Conservation (phyloP, 2,113 vertebrate genomes). For the Emydura subglobosa region DNA sequence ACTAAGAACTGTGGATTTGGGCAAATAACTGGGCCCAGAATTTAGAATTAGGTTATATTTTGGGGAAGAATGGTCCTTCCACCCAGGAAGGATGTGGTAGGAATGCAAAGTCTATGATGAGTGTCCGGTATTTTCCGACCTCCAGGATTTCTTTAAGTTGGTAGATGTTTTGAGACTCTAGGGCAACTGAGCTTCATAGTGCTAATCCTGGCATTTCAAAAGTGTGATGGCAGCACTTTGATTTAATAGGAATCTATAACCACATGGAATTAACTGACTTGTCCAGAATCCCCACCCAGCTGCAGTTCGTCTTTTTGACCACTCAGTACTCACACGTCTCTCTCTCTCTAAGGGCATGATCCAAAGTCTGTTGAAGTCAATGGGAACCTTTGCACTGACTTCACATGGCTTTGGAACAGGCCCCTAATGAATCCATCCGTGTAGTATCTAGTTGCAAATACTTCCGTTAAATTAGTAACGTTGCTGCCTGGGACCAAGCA, state of each 20-base stretch:
- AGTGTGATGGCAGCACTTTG: not conserved
- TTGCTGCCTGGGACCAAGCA: not conserved
- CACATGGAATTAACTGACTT: not conserved
- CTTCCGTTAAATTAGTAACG: not conserved
- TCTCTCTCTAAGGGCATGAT: not conserved
- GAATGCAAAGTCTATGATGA: not conserved
- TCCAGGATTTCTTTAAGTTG: not conserved
- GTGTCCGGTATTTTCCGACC: not conserved
- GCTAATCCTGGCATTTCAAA: not conserved
- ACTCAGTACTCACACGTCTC: not conserved
- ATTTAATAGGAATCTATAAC: not conserved
- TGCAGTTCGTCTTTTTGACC: not conserved
- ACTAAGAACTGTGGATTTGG: not conserved
- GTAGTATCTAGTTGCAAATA: not conserved
- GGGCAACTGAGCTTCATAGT: not conserved
- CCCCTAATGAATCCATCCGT: not conserved
- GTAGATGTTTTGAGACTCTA: not conserved
- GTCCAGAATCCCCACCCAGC: not conserved
- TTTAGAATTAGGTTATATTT: not conserved
- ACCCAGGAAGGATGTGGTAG: not conserved
- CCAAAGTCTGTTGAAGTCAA: too few relatives aligned
- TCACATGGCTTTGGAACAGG: not conserved
- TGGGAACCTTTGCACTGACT: not conserved
- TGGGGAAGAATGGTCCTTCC: not conserved
- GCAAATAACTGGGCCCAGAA: not conserved